These are phyloP conservation scores for Myotis brandtii DNA, from an alignment of 2,113 vertebrate genomes.

Conservation along the genomic window DNA sequence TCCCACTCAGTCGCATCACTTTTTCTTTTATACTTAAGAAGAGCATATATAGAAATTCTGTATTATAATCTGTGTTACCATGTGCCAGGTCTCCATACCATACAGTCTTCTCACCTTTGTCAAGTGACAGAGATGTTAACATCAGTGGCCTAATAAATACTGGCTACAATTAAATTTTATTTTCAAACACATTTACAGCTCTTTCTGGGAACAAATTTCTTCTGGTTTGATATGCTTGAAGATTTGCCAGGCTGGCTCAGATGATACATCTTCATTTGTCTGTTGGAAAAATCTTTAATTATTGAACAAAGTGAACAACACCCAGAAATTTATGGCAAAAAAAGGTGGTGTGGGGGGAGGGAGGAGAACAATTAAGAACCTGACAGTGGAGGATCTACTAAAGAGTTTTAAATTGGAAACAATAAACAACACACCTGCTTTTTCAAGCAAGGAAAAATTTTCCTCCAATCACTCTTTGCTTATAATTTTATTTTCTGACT, in stretches of 20 bases:
- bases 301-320: not conserved
- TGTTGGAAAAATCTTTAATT: not conserved
- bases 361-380: not conserved
- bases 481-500: not conserved
- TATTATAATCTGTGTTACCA: not conserved
- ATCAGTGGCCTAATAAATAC: not conserved
- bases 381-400: not conserved
- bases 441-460: not conserved
- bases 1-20: not conserved
- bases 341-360: rapidly evolving
- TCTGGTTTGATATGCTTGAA: not conserved
- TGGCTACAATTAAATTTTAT: not conserved
- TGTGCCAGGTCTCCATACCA: not conserved
- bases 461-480: not conserved
- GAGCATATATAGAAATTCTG: not conserved
- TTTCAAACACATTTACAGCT: slow-evolving; percentile 17
- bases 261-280: not conserved
- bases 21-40: not conserved
- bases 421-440: not conserved
- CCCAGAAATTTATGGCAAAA: not conserved
- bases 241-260: not conserved
- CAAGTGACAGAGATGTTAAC: not conserved
- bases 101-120: not conserved
- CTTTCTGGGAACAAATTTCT: not conserved
- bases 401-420: not conserved